Percentiles rank a stretch among this genome's conserved stretches.
Evolutionary conservation across 2,888 invertebrate species (phyloP).

Genomic region (Ophion slaviceki): DNA sequence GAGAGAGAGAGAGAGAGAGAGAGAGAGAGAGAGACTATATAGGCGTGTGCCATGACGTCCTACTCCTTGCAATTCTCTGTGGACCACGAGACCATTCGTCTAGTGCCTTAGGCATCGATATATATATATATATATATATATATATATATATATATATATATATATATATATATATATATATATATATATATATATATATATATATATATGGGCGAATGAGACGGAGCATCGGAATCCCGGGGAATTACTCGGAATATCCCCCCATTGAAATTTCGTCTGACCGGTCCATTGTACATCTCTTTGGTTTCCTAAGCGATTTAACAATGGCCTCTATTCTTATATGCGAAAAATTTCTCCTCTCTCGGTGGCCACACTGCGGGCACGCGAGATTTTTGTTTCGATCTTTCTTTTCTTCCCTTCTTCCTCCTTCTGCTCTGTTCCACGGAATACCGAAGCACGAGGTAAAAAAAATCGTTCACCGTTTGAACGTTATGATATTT

Average conservation of each 20-base stretch:
- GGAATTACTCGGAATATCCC: constrained; percentile 65
- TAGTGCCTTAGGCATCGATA: constrained; percentile 52
- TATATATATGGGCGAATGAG: constrained; percentile 61
- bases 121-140: constrained; percentile 58
- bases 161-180: constrained; percentile 65
- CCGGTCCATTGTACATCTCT: constrained; percentile 69
- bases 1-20: not conserved
- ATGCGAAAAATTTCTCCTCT: constrained; percentile 67
- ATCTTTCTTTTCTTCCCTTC: constrained; percentile 36
- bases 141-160: constrained; percentile 59
- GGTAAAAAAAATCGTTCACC: constrained; percentile 1
- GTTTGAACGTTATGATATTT: constrained; percentile 67
- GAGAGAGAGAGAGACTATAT: constrained; percentile 38
- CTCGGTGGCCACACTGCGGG: constrained; percentile 59
- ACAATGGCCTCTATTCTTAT: constrained; percentile 73
- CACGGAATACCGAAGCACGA: constrained; percentile 7
- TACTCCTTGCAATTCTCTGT: constrained; percentile 48
- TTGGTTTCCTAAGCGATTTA: constrained; percentile 69
- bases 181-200: constrained; percentile 58
- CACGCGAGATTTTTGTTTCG: constrained; percentile 58
- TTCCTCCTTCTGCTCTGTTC: constrained; percentile 14
- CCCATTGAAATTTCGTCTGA: constrained; percentile 63
- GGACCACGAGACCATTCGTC: constrained; percentile 58
- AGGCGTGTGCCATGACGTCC: constrained; percentile 68
- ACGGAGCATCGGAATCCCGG: constrained; percentile 49